Evolutionary conservation across 1,140 invertebrate genomes (phyloP), one percentile per base, ranked within the genome.

Genomic region (Caenorhabditis latens): DNA sequence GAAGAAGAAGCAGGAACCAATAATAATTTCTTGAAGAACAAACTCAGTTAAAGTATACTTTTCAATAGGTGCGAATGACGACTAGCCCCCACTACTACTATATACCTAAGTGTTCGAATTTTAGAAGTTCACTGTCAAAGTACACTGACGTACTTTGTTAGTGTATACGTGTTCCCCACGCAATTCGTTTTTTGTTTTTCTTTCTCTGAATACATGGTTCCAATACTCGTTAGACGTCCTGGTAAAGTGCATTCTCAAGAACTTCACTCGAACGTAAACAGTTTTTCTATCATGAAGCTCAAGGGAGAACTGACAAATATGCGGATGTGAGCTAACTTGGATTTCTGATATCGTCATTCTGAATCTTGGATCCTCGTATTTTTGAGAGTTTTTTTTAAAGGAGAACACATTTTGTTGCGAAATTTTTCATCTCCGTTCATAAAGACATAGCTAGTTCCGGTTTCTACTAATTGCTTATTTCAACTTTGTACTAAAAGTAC

Each of bases 181-280:
- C 21, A 53, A 13, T 32, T 24, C 9, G 5, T 63, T 40, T 63
- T 63, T 63, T 63, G 61, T 63, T 63, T 63, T 63, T 32, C 19
- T 32, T 63, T 63, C 61, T 63, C 5, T 32, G 61, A 63, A 63
- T 11, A 40, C 14, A 19, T 7, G 55, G 9, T 32, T 63, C 61
- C 19, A 53, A 79, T 9, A 79, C 71, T 79, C 46, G 53, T 79
- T 50, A 50, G 71, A 16, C 40, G 71, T 79, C 4, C 71, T n/a
- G 19, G 13, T 79, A 50, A 53, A 79, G 71, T 79, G 21, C 71
- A 79, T 79, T 24, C 40, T 24, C 43, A 79, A 50, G 71, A 79
- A 79, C 43, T 79, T 19, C 65, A 50, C 21, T 19, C n/a, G 16
- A n/a, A 58, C 8, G 57, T 58, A 58, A 58, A 58, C 57, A 58